These are phyloP conservation scores for Caenorhabditis inopinata DNA, from an alignment of 1,140 invertebrate species.

Conservation along the genomic window DNA sequence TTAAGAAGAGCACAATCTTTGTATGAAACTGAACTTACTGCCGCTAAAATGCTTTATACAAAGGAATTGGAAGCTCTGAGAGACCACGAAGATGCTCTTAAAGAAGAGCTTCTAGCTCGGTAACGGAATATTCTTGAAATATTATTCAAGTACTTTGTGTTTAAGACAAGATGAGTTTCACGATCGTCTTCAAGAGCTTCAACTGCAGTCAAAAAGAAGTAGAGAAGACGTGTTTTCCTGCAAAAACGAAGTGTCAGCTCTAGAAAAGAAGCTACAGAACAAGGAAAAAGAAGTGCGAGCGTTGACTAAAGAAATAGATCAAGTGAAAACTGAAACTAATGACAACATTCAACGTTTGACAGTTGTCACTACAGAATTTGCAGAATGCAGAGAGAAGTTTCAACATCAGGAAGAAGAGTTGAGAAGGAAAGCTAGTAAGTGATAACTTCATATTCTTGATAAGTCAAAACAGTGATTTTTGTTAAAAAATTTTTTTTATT, in stretches of 20 bases:
- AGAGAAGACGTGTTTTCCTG: slow-evolving; percentile 59
- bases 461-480: no score
- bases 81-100: slow-evolving; percentile 65
- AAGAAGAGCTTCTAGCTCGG: slow-evolving; percentile 62
- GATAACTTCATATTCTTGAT: no score
- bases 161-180: slow-evolving; percentile 65
- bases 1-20: slow-evolving; percentile 61
- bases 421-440: slow-evolving; percentile 50
- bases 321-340: slow-evolving; percentile 56
- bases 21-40: slow-evolving; percentile 62
- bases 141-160: not conserved
- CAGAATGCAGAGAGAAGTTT: slow-evolving; percentile 39
- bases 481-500: no score
- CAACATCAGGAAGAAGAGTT: slow-evolving; percentile 55
- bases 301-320: slow-evolving; percentile 58
- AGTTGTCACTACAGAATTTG: slow-evolving; percentile 49
- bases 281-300: slow-evolving; percentile 60
- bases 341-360: slow-evolving; percentile 51
- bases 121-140: slow-evolving; percentile 4
- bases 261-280: slow-evolving; percentile 58
- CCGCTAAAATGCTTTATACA: slow-evolving; percentile 62
- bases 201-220: slow-evolving; percentile 58
- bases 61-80: slow-evolving; percentile 62
- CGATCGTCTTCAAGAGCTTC: slow-evolving; percentile 61
- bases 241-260: slow-evolving; percentile 55